phyloP scores from a whole-genome alignment of 2,888 invertebrate species.

The Tiliacea aurago region DNA sequence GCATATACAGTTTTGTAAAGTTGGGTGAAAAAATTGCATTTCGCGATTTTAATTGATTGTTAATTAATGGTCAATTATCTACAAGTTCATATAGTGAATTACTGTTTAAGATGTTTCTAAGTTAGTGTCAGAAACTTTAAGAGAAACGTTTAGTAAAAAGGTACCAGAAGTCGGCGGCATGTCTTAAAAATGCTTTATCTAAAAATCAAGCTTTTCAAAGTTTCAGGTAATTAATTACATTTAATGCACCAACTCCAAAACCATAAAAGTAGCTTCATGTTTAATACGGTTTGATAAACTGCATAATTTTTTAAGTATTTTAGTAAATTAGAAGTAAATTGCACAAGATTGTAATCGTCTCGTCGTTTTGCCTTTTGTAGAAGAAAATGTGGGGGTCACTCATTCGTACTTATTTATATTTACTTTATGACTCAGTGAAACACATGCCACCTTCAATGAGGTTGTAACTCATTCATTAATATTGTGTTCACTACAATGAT shows the following conservation, averaged over 20 bases:
- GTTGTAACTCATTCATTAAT: constrained; percentile 52
- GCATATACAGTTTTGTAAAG: too few relatives aligned
- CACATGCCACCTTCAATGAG: constrained; percentile 54
- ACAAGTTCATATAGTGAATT: too few relatives aligned
- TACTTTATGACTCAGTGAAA: constrained; percentile 53
- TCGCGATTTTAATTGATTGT: too few relatives aligned
- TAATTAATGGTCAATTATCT: too few relatives aligned
- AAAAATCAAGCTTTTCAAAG: too few relatives aligned
- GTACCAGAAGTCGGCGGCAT: too few relatives aligned
- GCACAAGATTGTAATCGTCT: constrained; percentile 8
- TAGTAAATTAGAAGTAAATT: constrained; percentile 9
- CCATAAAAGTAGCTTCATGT: neutral
- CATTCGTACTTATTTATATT: constrained; percentile 44
- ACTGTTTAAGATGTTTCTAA: too few relatives aligned
- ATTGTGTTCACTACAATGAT: constrained; percentile 42
- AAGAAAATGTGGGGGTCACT: constrained; percentile 45
- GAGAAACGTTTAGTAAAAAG: too few relatives aligned
- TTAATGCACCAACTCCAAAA: neutral
- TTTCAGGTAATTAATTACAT: too few relatives aligned
- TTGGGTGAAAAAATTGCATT: too few relatives aligned
- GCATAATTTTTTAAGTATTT: neutral
- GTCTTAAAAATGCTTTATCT: too few relatives aligned
- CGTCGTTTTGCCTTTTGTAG: constrained; percentile 25
- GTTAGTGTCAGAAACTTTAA: too few relatives aligned
- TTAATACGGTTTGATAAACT: neutral